phyloP scores from a whole-genome alignment of 2,797 vertebrate species.

The Acomys russatus region DNA sequence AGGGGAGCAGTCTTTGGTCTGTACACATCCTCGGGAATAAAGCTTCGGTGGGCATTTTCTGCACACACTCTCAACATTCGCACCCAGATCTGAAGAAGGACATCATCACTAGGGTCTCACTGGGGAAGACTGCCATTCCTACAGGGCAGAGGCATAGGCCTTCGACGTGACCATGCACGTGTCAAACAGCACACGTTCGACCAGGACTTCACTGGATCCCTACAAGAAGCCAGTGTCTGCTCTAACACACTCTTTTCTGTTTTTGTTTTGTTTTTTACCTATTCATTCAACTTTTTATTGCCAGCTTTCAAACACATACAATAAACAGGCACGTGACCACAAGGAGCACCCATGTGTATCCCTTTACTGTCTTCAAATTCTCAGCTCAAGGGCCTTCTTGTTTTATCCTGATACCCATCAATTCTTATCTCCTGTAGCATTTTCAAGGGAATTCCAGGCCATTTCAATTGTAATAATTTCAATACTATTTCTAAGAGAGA shows the following conservation, averaged over 20 bases:
- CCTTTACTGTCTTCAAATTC: background rate
- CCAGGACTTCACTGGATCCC: background rate
- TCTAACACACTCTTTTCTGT: background rate
- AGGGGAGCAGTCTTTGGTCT: background rate
- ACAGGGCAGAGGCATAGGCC: background rate
- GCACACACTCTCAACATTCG: background rate
- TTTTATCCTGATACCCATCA: background rate
- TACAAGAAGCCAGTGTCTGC: background rate
- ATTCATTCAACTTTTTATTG: constrained; percentile 8
- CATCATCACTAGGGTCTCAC: background rate
- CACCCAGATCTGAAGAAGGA: background rate
- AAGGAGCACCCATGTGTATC: background rate
- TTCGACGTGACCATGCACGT: background rate
- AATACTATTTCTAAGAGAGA: constrained; percentile 49
- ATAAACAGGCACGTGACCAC: background rate
- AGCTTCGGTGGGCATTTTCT: background rate
- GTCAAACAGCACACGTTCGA: background rate
- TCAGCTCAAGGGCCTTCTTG: background rate
- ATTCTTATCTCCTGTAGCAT: background rate
- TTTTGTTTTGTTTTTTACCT: background rate
- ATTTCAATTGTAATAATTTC: constrained; percentile 13
- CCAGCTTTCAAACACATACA: background rate
- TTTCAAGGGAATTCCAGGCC: background rate
- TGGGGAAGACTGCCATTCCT: background rate
- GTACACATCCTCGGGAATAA: background rate